Evolutionary conservation across 2,888 invertebrate species (phyloP).

Genomic region (Iselma pallidipennis): DNA sequence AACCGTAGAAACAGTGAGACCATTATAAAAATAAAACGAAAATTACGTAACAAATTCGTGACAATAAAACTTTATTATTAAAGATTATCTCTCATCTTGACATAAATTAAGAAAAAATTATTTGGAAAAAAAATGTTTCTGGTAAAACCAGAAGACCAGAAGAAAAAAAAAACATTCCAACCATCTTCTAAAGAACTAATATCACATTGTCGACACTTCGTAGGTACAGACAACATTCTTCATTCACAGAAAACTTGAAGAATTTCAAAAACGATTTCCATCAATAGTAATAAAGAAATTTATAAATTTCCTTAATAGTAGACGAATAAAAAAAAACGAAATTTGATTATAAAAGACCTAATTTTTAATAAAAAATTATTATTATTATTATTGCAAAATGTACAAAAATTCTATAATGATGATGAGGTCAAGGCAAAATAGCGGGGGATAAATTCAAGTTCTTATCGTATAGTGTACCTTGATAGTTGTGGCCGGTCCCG

Average conservation of each 20-base stretch:
- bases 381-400: neutral
- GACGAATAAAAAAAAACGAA: too few relatives aligned
- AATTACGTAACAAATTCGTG: neutral
- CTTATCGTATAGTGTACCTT: neutral
- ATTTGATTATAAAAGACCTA: too few relatives aligned
- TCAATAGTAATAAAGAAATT: too few relatives aligned
- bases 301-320: too few relatives aligned
- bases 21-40: neutral
- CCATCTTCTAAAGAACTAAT: neutral
- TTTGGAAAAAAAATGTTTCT: too few relatives aligned
- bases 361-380: neutral
- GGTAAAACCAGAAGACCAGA: neutral
- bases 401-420: neutral
- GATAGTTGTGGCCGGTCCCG: neutral
- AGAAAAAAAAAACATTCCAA: neutral
- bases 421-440: conserved; percentile 1
- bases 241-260: neutral
- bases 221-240: neutral
- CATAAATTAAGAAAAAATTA: too few relatives aligned
- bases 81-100: too few relatives aligned
- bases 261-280: too few relatives aligned
- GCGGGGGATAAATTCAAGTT: conserved; percentile 3
- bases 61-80: neutral
- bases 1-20: neutral
- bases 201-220: neutral